A percentile compares a stretch with the other conserved stretches of the same genome.
phyloP scores from a whole-genome alignment of 2,113 vertebrate species.

The Notothenia rossii region DNA sequence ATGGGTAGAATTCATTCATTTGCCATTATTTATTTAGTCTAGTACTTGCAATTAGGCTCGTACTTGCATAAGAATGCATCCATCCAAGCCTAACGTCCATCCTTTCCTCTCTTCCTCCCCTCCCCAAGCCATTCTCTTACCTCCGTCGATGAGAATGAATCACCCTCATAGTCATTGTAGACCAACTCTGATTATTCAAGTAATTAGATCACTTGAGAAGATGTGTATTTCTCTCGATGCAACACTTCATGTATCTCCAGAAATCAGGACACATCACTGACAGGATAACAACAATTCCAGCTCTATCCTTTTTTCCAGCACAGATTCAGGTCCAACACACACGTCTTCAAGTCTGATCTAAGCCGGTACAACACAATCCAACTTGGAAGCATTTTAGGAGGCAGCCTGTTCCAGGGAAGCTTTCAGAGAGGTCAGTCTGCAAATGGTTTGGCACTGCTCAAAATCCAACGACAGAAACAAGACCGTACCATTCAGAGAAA shows the following conservation, averaged over 20 bases:
- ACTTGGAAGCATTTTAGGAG: constrained; percentile 20
- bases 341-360: not conserved
- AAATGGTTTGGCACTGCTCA: constrained; percentile 50
- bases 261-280: constrained; percentile 25
- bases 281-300: not conserved
- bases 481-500: constrained; percentile 62
- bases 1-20: not conserved
- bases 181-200: not conserved
- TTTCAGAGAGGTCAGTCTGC: constrained; percentile 54
- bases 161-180: constrained; percentile 62
- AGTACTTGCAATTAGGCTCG: not conserved
- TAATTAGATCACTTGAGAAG: constrained; percentile 6
- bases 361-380: constrained; percentile 18
- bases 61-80: not conserved
- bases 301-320: not conserved
- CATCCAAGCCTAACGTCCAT: not conserved
- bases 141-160: constrained; percentile 59
- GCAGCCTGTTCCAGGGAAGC: constrained; percentile 34
- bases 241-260: not conserved
- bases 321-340: constrained; percentile 9
- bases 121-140: constrained; percentile 51
- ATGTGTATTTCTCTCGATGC: constrained; percentile 4
- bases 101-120: not conserved
- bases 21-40: not conserved
- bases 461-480: constrained; percentile 42